These are phyloP conservation scores for Capitella teleta DNA, from an alignment of 1,140 invertebrate genomes.

Conservation along the genomic window DNA sequence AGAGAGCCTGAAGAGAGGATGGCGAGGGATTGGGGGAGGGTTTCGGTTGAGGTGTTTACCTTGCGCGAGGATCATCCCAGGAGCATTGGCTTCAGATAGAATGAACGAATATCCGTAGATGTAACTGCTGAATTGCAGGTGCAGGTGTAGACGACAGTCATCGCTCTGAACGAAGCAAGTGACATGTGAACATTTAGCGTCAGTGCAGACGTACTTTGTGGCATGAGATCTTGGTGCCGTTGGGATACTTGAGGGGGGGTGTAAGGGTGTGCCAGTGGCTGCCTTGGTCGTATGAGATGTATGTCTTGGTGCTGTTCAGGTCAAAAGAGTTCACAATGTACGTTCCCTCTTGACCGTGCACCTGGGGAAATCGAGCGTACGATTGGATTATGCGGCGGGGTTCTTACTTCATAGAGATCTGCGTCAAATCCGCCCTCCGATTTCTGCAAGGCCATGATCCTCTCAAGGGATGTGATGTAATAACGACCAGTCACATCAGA, in stretches of 20 bases:
- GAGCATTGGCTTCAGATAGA: conserved; percentile 71
- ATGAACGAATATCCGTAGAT: conserved; percentile 62
- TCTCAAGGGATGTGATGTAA: conserved; percentile 65
- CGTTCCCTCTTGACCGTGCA: neutral
- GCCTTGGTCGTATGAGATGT: conserved; percentile 3
- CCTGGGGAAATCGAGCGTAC: too few relatives aligned
- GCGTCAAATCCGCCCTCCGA: neutral
- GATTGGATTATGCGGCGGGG: neutral
- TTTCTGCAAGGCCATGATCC: conserved; percentile 48
- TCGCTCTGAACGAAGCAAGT: conserved; percentile 18
- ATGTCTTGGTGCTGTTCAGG: neutral
- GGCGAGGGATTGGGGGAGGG: neutral
- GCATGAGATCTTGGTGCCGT: conserved; percentile 36
- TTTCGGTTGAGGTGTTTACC: conserved; percentile 42
- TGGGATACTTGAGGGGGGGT: neutral
- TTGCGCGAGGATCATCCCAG: conserved; percentile 76
- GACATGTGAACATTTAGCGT: conserved; percentile 3
- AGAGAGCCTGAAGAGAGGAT: conserved; percentile 31
- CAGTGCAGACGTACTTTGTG: conserved; percentile 36
- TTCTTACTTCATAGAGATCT: conserved; percentile 1
- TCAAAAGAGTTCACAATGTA: conserved; percentile 1
- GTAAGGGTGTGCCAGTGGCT: neutral
- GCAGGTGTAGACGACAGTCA: conserved; percentile 74
- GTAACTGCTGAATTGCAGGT: conserved; percentile 69
- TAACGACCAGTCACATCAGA: conserved; percentile 36